Evolutionary conservation across 1,140 invertebrate genomes (phyloP), one percentile per base, ranked within the genome.

Genomic region (Glomeris maerens): DNA sequence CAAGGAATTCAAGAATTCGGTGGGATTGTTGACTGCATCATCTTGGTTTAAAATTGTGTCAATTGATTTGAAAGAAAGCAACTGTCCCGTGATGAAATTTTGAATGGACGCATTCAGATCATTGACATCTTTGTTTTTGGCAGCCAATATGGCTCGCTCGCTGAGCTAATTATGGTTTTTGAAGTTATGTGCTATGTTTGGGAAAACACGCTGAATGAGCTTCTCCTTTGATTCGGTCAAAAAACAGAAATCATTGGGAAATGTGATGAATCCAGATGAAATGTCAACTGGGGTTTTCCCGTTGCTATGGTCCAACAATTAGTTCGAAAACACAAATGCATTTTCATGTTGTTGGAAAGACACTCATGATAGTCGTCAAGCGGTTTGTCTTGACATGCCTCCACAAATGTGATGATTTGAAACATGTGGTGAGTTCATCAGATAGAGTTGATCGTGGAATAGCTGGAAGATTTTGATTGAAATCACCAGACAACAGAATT

Each of bases 381-480:
- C 62, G 49, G 25, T 69, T 47, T 62, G 53, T 63, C 50, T 62
- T 49, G 2, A 62, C 49, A 13, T 46, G 41, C 25, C 26, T 31
- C 61, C 60, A 62, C 31, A 65, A 49, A 27, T 21, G 27, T 28
- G 59, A 63, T 2, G 36, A 47, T 53, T 66, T 69, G 21, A 69
- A 46, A 49, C 57, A 65, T 26, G 64, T 59, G 57, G 66, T 58
- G 0, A 65, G 47, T 54, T 59, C 56, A 56, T 66, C 59, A 20
- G 61, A 61, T 45, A 53, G 47, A 41, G 62, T 68, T 55, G 58
- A 62, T 55, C 60, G 42, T 45, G 57, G 57, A 54, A 72, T 61
- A 50, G 72, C 63, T 40, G 70, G 68, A 50, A 73, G 55, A 48
- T 62, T 71, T 65, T 73, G 66, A 13, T 65, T 52, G 46, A 71